Evolutionary conservation across 2,113 vertebrate genomes (phyloP), one percentile per base, ranked within the genome.

Genomic region (Atractosteus spatula): DNA sequence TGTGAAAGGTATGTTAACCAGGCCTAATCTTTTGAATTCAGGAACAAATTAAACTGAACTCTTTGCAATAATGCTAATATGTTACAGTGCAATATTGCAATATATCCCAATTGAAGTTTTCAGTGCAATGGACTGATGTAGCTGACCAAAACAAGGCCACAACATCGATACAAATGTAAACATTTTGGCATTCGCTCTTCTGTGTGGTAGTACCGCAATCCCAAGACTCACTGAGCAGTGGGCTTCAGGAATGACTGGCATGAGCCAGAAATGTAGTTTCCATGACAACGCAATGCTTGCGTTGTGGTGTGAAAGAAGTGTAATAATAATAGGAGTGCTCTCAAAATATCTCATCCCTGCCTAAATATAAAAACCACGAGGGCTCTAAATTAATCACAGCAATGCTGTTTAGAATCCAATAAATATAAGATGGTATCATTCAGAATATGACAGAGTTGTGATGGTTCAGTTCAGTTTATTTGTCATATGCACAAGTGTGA

Each of bases 111-210:
- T 65, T 65, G 41, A 65, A 29, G 11, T 3, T 65, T 29, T 65
- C 41, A 65, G 62, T 65, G 62, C 62, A 65, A 65, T 65, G 62
- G 62, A 4, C 41, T 65, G 62, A 65, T 65, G 62, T 43, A 65
- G 62, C 29, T 65, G 62, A 65, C 62, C 62, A 65, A 65, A 65
- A 65, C 62, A 65, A 65, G 62, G 62, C 11, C 62, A 41, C 62
- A 43, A 65, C 62, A 65, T 65, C 62, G 29, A 65, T 7, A 65
- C 62, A 65, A 65, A 65, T 65, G 62, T 65, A 65, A 65, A 65
- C 62, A 65, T 8, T 41, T 41, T 65, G 17, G 62, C 62, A 65
- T 29, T 29, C 29, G 17, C 62, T 65, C 62, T 65, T 65, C 62
- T 29, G 41, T 41, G 62, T 13, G 16, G 41, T 12, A 65, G 62